Evolutionary conservation across 2,888 invertebrate genomes (phyloP).

Genomic region (Reticulitermes lucifugus): DNA sequence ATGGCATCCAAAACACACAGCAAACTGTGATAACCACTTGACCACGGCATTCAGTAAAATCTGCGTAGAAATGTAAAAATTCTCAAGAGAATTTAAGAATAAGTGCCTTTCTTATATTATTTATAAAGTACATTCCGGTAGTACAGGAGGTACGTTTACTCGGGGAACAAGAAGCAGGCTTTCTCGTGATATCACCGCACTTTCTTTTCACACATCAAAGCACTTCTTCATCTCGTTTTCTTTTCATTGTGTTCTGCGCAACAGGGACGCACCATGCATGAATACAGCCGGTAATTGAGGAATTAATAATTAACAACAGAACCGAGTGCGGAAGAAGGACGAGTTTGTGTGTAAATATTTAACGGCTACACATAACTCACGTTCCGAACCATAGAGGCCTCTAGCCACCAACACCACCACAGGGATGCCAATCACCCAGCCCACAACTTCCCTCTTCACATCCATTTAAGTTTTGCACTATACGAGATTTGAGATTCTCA

Average conservation of each 20-base stretch:
- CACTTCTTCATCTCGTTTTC: slow-evolving; percentile 15
- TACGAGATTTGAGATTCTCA: too few relatives aligned
- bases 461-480: slow-evolving; percentile 1
- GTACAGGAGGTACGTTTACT: not conserved
- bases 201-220: slow-evolving; percentile 41
- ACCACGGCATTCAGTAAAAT: too few relatives aligned
- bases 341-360: slow-evolving; percentile 57
- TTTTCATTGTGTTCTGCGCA: slow-evolving; percentile 1
- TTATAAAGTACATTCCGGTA: not conserved
- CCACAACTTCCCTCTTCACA: slow-evolving; percentile 5
- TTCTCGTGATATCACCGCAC: not conserved
- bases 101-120: not conserved
- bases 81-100: not conserved
- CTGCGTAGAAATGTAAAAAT: not conserved
- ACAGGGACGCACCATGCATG: slow-evolving; percentile 55
- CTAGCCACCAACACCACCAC: slow-evolving; percentile 45
- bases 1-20: too few relatives aligned
- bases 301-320: slow-evolving; percentile 65
- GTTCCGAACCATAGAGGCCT: slow-evolving; percentile 53
- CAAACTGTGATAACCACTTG: too few relatives aligned
- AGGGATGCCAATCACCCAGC: slow-evolving; percentile 14
- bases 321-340: slow-evolving; percentile 55
- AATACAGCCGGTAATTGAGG: slow-evolving; percentile 65
- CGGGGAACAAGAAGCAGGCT: not conserved
- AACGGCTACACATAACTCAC: slow-evolving; percentile 56